Conservation (phyloP, 2,113 vertebrate species). For the Poecile atricapillus region DNA sequence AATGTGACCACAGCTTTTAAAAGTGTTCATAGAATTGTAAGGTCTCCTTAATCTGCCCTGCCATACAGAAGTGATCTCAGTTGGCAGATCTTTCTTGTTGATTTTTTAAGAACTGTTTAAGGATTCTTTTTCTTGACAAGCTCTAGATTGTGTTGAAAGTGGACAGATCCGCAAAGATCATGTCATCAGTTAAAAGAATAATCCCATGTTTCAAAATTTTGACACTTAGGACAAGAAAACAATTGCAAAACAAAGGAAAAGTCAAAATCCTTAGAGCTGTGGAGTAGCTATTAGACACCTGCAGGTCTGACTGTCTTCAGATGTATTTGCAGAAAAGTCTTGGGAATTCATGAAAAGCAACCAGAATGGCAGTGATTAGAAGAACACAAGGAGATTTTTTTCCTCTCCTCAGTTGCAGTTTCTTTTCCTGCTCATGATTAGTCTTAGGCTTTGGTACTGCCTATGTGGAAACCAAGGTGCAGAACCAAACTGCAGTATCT, state of each 20-base stretch:
- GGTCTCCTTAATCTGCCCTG: not conserved
- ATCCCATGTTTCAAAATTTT: not conserved
- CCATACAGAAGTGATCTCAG: not conserved
- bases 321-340: not conserved
- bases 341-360: not conserved
- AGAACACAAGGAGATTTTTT: not conserved
- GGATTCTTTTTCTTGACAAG: not conserved
- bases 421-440: not conserved
- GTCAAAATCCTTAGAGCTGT: not conserved
- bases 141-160: not conserved
- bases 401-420: not conserved
- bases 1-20: not conserved
- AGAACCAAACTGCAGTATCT: not conserved
- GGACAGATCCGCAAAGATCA: not conserved
- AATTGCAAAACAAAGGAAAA: not conserved
- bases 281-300: not conserved
- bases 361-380: not conserved
- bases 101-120: slow-evolving; percentile 24
- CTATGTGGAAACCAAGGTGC: rapidly evolving
- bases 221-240: slow-evolving; percentile 34
- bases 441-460: not conserved
- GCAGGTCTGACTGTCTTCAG: not conserved
- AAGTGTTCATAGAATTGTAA: not conserved
- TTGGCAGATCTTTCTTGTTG: slow-evolving; percentile 4
- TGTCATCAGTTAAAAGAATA: not conserved